These are phyloP conservation scores for Dysidea cf. avara DNA, from an alignment of 37 sponge, comb jelly and placozoan genomes.

Conservation along the genomic window DNA sequence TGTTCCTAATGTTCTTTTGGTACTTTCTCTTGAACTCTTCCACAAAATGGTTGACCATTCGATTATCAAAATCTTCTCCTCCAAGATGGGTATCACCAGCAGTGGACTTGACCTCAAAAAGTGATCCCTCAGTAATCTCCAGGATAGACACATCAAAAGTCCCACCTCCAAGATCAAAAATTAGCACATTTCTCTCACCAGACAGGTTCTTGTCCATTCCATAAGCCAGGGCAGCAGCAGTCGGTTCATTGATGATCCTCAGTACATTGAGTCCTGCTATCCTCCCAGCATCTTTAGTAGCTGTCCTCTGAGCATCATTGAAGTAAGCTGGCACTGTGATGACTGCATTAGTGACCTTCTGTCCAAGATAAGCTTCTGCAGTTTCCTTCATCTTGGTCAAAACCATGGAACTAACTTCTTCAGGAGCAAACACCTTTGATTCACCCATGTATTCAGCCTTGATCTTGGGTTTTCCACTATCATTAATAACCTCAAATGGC, in stretches of 20 bases:
- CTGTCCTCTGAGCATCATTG: conserved; percentile 92
- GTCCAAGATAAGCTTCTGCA: conserved; percentile 88
- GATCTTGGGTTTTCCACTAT: conserved; percentile 77
- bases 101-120: conserved; percentile 91
- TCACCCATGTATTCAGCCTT: conserved; percentile 75
- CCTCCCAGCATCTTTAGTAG: conserved; percentile 94
- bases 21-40: conserved; percentile 87
- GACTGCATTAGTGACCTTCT: conserved; percentile 73
- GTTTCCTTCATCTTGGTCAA: too few species aligned
- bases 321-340: conserved; percentile 96
- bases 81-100: conserved; percentile 77
- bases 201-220: conserved; percentile 89
- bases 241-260: conserved; percentile 94
- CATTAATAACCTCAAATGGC: conserved; percentile 86
- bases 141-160: conserved; percentile 97
- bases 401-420: conserved; percentile 94
- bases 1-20: conserved; percentile 74
- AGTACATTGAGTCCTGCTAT: conserved; percentile 94
- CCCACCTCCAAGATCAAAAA: too few species aligned
- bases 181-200: conserved; percentile 87
- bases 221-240: conserved; percentile 95
- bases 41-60: conserved; percentile 72
- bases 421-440: conserved; percentile 72
- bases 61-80: too few species aligned
- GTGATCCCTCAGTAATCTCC: conserved; percentile 91